phyloP scores from a whole-genome alignment of 2,113 vertebrate genomes.

The Anseranas semipalmata region DNA sequence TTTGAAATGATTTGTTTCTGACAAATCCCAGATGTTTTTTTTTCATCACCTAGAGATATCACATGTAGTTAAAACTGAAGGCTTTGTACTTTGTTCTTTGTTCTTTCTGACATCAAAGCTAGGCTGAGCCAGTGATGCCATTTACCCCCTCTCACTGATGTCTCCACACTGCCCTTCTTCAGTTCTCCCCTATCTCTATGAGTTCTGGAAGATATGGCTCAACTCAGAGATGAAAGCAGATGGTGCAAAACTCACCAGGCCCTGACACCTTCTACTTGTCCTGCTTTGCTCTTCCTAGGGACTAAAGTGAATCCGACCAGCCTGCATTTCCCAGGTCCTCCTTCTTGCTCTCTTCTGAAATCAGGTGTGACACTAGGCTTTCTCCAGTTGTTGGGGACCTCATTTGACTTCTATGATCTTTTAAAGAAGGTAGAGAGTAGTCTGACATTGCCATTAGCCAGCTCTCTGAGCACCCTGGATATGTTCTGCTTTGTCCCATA shows the following conservation, averaged over 20 bases:
- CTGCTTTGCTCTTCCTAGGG: neutral
- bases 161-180: neutral
- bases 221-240: neutral
- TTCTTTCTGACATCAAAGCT: neutral
- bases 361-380: neutral
- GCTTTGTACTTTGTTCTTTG: neutral
- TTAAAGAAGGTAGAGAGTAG: neutral
- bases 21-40: neutral
- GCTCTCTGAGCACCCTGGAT: neutral
- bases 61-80: neutral
- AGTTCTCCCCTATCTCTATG: accelerated
- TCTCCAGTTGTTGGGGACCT: neutral
- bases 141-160: neutral
- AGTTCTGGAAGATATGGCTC: neutral
- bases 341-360: neutral
- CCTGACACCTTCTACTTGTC: accelerated
- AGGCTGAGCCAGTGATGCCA: neutral
- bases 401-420: neutral
- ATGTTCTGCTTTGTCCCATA: neutral
- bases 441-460: neutral
- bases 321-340: neutral
- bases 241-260: neutral
- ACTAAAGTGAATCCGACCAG: neutral
- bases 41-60: neutral
- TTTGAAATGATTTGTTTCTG: slow-evolving; percentile 21